These are phyloP conservation scores for Corydoras maculifer DNA, from an alignment of 2,113 vertebrate genomes.

Conservation along the genomic window DNA sequence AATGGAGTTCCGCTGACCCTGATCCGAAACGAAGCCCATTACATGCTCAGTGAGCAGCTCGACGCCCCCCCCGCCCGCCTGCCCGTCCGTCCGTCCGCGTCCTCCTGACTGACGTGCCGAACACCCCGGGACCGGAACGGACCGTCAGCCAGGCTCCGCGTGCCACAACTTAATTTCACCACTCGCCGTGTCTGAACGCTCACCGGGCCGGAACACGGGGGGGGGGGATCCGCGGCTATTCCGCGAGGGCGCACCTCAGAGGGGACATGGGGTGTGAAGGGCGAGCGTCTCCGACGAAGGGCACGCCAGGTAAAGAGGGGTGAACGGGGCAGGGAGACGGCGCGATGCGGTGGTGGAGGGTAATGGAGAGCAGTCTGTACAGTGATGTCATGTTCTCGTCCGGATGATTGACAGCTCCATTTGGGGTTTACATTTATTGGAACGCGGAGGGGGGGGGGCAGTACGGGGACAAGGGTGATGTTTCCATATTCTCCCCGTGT, in stretches of 20 bases:
- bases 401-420: slow-evolving; percentile 29
- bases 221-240: too few relatives aligned
- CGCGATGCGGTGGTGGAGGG: slow-evolving; percentile 23
- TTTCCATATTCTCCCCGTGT: too few relatives aligned
- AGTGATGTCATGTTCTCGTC: slow-evolving; percentile 11
- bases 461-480: too few relatives aligned
- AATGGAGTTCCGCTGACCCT: slow-evolving; percentile 38
- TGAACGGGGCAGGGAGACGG: slow-evolving; percentile 2
- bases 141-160: slow-evolving; percentile 30
- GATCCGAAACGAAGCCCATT: slow-evolving; percentile 37
- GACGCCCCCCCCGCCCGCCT: slow-evolving; percentile 12
- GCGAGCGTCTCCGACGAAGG: too few relatives aligned
- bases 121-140: slow-evolving; percentile 19
- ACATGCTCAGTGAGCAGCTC: slow-evolving; percentile 39
- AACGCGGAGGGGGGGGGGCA: too few relatives aligned
- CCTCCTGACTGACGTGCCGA: slow-evolving; percentile 27
- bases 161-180: slow-evolving; percentile 24
- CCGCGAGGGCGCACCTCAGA: not conserved
- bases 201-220: slow-evolving; percentile 23
- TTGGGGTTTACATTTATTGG: slow-evolving; percentile 4
- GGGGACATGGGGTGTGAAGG: not conserved
- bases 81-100: slow-evolving; percentile 7
- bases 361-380: slow-evolving; percentile 35
- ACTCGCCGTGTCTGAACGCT: slow-evolving; percentile 28
- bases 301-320: too few relatives aligned